Evolutionary conservation across 2,113 vertebrate species (phyloP), one percentile per base, ranked within the genome.

Genomic region (Protobothrops flavoviridis): DNA sequence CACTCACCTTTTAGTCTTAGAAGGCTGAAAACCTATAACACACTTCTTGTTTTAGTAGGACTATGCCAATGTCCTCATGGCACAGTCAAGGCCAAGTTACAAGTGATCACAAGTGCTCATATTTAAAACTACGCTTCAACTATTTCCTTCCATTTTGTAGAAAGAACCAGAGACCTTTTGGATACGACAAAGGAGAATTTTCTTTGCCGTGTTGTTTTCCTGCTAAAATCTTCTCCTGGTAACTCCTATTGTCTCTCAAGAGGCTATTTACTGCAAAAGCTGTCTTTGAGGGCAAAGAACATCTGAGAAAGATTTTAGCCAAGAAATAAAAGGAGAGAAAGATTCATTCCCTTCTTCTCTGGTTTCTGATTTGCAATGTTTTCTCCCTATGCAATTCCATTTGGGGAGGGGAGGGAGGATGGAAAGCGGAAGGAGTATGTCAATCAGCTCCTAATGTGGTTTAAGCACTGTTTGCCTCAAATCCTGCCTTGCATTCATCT

Each of bases 351-450:
- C 55, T 57, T 50, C 48, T 61, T 24, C 39, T 24, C 39, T 45
- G 0, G 23, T 9, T 29, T 9, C 26, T 33, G 43, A 52, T n/a
- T 50, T 33, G 21, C 21, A 17, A 33, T 20, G 12, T 48, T 24
- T 45, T 24, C 39, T 23, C 39, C 7, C 39, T 23, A 43, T 9
- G 13, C 23, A 57, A 26, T 2, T 23, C 56, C 33, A 48, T 29
- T 48, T 48, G 5, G 5, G 21, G 3, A 3, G 24, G 24, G 59
- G 24, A 1, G 3, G 26, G 3, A 29, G 12, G 1, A 48, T 0
- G 4, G 24, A 3, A 43, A 15, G 2, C 13, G 7, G 39, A 5
- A 26, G 7, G 6, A 48, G 23, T 15, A 89, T 7, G 13, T 15
- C 39, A 57, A 12, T 6, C 13, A 13, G 23, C 50, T 90, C 39